Evolutionary conservation across 2,797 vertebrate genomes (phyloP).

Genomic region (Sebastiscus tertius): DNA sequence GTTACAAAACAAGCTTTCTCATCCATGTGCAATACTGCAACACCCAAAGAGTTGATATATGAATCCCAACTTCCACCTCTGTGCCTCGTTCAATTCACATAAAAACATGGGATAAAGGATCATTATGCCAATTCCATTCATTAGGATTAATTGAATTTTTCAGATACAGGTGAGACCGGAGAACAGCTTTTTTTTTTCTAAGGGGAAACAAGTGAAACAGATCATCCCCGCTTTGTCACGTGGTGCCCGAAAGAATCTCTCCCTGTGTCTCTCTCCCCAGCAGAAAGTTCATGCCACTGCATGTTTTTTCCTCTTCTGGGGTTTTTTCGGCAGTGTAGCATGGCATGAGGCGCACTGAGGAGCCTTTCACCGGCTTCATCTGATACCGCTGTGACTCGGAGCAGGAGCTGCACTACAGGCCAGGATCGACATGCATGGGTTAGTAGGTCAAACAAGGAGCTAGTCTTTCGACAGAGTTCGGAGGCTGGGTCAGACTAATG

Average conservation of each 20-base stretch:
- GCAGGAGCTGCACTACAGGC: slow-evolving; percentile 66
- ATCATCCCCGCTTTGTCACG: slow-evolving; percentile 55
- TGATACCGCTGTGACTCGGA: slow-evolving; percentile 75
- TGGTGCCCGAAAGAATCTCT: slow-evolving; percentile 62
- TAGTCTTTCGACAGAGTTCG: slow-evolving; percentile 70
- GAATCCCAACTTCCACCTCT: background rate
- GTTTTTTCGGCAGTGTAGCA: slow-evolving; percentile 67
- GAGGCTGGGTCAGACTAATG: slow-evolving; percentile 73
- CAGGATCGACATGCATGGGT: slow-evolving; percentile 74
- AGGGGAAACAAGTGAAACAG: slow-evolving; percentile 49
- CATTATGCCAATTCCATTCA: slow-evolving; percentile 15
- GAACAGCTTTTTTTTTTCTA: slow-evolving; percentile 20
- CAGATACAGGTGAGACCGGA: background rate
- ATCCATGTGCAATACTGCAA: slow-evolving; percentile 39
- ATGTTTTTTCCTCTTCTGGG: slow-evolving; percentile 64
- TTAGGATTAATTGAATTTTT: slow-evolving; percentile 32
- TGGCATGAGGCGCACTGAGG: slow-evolving; percentile 71
- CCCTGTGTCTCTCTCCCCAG: slow-evolving; percentile 37
- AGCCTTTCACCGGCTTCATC: slow-evolving; percentile 77
- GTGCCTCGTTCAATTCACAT: background rate
- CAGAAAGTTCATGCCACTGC: slow-evolving; percentile 75
- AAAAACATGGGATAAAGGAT: slow-evolving; percentile 16
- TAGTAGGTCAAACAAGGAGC: slow-evolving; percentile 80
- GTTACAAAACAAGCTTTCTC: slow-evolving; percentile 54
- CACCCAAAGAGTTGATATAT: slow-evolving; percentile 21